phyloP scores from a whole-genome alignment of 2,797 vertebrate species.

The Harpagifer antarcticus region DNA sequence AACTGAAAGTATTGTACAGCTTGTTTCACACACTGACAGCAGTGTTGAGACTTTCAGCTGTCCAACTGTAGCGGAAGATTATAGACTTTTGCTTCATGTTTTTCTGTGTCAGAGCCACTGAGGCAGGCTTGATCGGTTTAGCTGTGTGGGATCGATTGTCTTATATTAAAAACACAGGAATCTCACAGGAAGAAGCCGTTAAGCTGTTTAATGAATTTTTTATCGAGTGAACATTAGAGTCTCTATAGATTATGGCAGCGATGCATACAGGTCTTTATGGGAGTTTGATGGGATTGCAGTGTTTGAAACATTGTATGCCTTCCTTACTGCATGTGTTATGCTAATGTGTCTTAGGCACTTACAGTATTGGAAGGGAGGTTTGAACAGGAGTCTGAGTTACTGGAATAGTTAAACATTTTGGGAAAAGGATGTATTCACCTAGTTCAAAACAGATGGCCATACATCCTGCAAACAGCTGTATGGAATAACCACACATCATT shows the following conservation, averaged over 20 bases:
- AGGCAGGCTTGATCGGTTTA: slow-evolving; percentile 6
- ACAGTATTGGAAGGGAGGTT: background rate
- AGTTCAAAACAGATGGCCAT: background rate
- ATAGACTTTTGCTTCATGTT: slow-evolving; percentile 2
- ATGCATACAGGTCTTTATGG: background rate
- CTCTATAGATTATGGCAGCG: background rate
- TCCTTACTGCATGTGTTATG: background rate
- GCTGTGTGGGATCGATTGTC: slow-evolving; percentile 11
- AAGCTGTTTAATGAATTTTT: background rate
- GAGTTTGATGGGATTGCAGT: background rate
- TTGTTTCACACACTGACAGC: slow-evolving; percentile 6
- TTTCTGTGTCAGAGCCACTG: background rate
- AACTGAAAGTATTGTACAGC: background rate
- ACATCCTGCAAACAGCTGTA: too few relatives aligned
- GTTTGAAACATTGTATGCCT: background rate
- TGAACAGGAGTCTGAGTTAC: background rate
- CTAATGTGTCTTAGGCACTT: background rate
- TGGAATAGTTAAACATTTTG: background rate
- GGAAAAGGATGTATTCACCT: background rate
- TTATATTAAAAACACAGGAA: background rate
- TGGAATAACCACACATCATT: too few relatives aligned
- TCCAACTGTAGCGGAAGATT: background rate
- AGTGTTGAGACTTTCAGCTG: slow-evolving; percentile 1
- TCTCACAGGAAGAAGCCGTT: background rate
- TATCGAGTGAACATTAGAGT: slow-evolving; percentile 4